Evolutionary conservation across 2,113 vertebrate genomes (phyloP).

Genomic region (Sorex fumeus): DNA sequence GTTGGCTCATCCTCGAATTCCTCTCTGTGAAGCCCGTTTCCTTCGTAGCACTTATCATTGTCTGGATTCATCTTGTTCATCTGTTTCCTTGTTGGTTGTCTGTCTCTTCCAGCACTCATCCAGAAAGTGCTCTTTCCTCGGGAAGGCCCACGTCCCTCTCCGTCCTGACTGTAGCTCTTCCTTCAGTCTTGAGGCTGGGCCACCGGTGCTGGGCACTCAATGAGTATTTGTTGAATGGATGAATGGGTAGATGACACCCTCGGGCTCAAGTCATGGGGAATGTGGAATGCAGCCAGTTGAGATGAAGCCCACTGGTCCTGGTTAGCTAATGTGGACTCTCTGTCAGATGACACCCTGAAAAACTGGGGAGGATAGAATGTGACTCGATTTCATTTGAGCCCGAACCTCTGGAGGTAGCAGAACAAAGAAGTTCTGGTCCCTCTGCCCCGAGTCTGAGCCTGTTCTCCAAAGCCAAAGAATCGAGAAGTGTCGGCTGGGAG

Average conservation of each 20-base stretch:
- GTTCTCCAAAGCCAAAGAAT: neutral
- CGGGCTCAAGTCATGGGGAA: neutral
- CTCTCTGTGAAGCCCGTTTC: neutral
- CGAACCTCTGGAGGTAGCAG: neutral
- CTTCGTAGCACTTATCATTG: slow-evolving; percentile 51
- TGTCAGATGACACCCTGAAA: neutral
- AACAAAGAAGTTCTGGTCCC: neutral
- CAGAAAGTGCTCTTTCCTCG: neutral
- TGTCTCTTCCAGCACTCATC: neutral
- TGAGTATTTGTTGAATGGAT: slow-evolving; percentile 82
- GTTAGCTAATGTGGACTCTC: neutral
- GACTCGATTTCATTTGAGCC: neutral
- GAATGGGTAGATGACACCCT: slow-evolving; percentile 68
- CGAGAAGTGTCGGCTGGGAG: neutral
- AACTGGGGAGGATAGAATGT: neutral
- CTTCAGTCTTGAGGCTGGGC: neutral
- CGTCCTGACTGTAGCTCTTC: rapidly evolving
- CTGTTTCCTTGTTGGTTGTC: neutral
- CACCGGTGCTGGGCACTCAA: neutral
- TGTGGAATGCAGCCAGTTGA: neutral
- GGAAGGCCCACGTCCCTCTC: too few relatives aligned
- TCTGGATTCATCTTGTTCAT: neutral
- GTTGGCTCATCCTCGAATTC: neutral
- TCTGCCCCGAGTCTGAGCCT: too few relatives aligned
- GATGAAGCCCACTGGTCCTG: neutral